A percentile compares a stretch with the other conserved stretches of the same genome.
These are phyloP conservation scores for Atlantisia rogersi DNA, from an alignment of 2,113 vertebrate species.

Conservation along the genomic window DNA sequence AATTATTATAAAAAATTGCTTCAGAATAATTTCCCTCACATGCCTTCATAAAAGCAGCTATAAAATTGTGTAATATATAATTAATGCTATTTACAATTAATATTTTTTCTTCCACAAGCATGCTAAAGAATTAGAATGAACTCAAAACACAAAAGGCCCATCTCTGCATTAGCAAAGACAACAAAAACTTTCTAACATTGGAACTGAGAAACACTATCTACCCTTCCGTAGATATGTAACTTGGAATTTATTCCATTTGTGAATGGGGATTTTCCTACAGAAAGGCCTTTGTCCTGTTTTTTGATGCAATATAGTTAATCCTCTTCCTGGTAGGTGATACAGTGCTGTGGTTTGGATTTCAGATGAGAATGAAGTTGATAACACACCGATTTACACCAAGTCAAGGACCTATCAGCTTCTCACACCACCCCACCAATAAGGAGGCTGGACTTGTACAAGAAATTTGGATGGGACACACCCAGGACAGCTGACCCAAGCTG, in stretches of 20 bases:
- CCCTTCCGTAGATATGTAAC: neutral
- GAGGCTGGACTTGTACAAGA: too few relatives aligned
- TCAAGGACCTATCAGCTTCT: too few relatives aligned
- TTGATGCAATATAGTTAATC: too few relatives aligned
- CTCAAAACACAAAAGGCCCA: neutral
- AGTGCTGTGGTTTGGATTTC: too few relatives aligned
- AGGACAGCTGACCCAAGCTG: too few relatives aligned
- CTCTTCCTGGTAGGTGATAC: too few relatives aligned
- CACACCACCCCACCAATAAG: too few relatives aligned
- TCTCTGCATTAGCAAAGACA: neutral
- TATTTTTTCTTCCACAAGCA: neutral
- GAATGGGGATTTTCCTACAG: neutral
- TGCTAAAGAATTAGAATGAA: neutral
- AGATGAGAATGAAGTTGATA: too few relatives aligned
- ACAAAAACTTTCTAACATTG: neutral
- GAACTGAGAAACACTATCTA: neutral
- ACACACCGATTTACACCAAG: too few relatives aligned
- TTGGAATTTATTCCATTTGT: neutral
- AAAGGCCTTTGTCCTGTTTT: neutral
- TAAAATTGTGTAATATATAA: neutral
- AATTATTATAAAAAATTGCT: neutral
- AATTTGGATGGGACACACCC: too few relatives aligned
- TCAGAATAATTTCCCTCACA: neutral
- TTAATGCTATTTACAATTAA: neutral
- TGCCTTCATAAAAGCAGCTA: neutral